Evolutionary conservation across 1,140 invertebrate genomes (phyloP), one percentile per base, ranked within the genome.

Genomic region (Luehdorfia chinensis): DNA sequence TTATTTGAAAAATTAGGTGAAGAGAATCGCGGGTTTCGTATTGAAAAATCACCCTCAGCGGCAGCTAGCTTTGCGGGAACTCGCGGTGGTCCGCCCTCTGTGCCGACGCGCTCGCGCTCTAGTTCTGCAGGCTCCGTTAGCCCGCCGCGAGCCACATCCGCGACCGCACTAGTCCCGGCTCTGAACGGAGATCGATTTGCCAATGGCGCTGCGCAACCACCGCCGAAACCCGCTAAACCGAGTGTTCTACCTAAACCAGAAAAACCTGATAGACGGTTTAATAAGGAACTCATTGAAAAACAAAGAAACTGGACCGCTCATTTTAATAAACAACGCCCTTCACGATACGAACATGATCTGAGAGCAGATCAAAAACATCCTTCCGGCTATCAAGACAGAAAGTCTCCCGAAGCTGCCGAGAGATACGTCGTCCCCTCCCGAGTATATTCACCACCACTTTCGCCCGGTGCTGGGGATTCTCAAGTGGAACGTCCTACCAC

Each of bases 1-100:
- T 89, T 98, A 13, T 98, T 98, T 84, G 96, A 97, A 78, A 96
- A 96, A 69, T 88, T 98, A 46, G 95, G 95, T 13, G 92, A 94
- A 48, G 93, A 94, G 59, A 92, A 91, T 66, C 88, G 89, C 51
- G 79, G 88, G 14, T 90, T 81, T 55, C 69, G 78, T 30, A 87
- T 87, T 53, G 85, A 87, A 49, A 88, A 88, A 57, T 87, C 84
- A 4, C 79, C 85, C 6, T 88, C 87, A 11, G 81, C 84, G 2
- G 83, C 83, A 7, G 74, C 80, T 1, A 86, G 78, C 47, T 86
- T 84, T 56, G 84, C 83, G 8, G 87, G 84, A 15, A 84, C 77
- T 11, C 74, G 75, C n/a, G 71, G 71, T 2, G 64, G 59, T 3
- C 57, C 73, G 2, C 76, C 80, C 0, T 54, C 67, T 6, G 65